phyloP scores from a whole-genome alignment of 2,113 vertebrate species.

The Hemiprocne comata region DNA sequence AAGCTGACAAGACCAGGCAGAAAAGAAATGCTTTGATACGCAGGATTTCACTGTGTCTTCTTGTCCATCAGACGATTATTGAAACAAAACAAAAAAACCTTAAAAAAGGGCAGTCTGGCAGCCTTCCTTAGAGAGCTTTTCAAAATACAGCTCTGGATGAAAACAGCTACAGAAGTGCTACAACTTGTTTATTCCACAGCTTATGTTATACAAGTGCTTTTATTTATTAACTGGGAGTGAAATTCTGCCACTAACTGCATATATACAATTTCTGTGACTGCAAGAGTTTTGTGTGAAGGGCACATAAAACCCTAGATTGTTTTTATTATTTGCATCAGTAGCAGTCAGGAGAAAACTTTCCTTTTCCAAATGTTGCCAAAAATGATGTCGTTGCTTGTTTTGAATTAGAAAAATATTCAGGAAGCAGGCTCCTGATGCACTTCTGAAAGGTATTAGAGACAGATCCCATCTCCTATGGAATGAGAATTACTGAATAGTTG shows the following conservation, averaged over 20 bases:
- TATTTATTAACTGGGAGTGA: constrained; percentile 1
- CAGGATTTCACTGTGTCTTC: not conserved
- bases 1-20: not conserved
- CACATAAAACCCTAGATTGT: not conserved
- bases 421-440: not conserved
- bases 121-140: not conserved
- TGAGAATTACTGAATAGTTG: constrained; percentile 1
- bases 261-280: not conserved
- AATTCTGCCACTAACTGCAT: not conserved
- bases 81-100: not conserved
- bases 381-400: not conserved
- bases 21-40: not conserved
- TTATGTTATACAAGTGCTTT: not conserved
- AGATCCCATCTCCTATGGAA: not conserved
- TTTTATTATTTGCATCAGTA: constrained; percentile 27
- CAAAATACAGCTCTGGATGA: not conserved
- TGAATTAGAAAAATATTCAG: not conserved
- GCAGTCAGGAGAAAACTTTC: not conserved
- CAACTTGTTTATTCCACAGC: not conserved
- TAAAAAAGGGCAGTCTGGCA: not conserved
- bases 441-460: constrained; percentile 3
- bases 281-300: not conserved
- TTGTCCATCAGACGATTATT: not conserved
- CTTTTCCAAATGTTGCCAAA: not conserved
- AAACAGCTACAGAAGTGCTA: not conserved